Base-by-base conservation (phyloP, 2,888 invertebrate genomes). In the Zootermopsis nevadensis region DNA sequence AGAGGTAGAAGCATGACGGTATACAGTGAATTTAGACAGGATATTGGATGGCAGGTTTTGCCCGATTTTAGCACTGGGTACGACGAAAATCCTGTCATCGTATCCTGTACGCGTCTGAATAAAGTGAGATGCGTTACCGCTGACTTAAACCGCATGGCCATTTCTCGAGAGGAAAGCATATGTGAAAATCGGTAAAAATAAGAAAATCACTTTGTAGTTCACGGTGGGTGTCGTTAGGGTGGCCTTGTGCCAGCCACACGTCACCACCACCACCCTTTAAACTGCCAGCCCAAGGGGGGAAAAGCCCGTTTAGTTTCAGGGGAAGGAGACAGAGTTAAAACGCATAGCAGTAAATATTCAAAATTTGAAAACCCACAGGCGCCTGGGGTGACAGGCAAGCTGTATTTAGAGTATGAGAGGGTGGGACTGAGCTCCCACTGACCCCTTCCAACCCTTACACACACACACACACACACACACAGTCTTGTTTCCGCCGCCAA, bases 361-460 rank as follows among this genome's bases (percentile, higher is more conserved):
- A 83, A 83, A 83, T 83, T 83, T 83, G 83, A 83, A 83, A 83
- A 80, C 80, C 66, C 81, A 76, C 35, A 83, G 83, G 81, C 80
- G 83, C 81, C 81, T 74, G 22, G 80, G 77, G 82, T 82, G 82
- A 82, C 79, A 77, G 66, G 60, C 35, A 24, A 31, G 69, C 69
- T 33, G 19, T 24, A 33, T 69, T 33, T 69, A 69, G 33, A 67
- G 31, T n/a, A 24, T 27, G 30, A 19, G 67, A n/a, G 67, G 7
- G 67, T 27, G 67, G 8, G 27, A 74, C 31, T 74, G 74, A 38
- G 33, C 38, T 15, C n/a, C n/a, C n/a, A 10, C 74, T 4, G 10
- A 33, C 35, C 4, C 69, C 69, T 15, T 10, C 35, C 10, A 19
- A 33, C 33, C 27, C 33, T 7, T 27, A 27, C 48, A 8, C 48